phyloP scores from a whole-genome alignment of 2,113 vertebrate species.

The Peucedramus taeniatus region DNA sequence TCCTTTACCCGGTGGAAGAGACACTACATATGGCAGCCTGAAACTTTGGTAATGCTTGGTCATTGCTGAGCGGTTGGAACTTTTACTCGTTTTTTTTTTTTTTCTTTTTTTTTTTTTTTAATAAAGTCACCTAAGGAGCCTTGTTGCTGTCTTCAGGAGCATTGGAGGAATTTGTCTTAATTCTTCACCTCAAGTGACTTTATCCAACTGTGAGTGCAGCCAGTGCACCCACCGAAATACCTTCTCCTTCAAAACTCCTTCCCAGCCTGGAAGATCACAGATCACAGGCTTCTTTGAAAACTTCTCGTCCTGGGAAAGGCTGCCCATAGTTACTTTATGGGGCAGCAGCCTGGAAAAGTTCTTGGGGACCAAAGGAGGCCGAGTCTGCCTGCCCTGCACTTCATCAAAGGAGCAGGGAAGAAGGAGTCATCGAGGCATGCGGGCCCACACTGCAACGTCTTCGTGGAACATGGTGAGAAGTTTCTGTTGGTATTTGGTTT shows the following conservation, averaged over 20 bases:
- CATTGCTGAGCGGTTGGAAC: not conserved
- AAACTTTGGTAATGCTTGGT: not conserved
- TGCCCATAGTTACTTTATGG: conserved; percentile 88
- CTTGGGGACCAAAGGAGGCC: conserved; percentile 96
- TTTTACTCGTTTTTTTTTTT: not conserved
- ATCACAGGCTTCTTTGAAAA: not conserved
- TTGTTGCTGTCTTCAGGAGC: not conserved
- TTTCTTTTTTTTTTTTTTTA: too few relatives aligned
- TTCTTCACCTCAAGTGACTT: conserved; percentile 2
- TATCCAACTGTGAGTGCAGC: not conserved
- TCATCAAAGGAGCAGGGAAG: conserved; percentile 88
- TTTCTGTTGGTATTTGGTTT: not conserved
- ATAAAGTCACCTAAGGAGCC: not conserved
- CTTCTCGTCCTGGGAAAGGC: conserved; percentile 68
- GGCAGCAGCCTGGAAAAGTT: conserved; percentile 99
- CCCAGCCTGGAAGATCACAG: conserved; percentile 27
- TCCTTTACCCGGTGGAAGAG: not conserved
- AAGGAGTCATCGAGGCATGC: conserved; percentile 88
- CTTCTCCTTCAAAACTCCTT: not conserved
- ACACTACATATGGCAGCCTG: not conserved
- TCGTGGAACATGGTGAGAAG: conserved; percentile 92
- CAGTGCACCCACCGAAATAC: not conserved
- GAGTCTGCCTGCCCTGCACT: conserved; percentile 92
- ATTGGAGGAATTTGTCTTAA: not conserved
- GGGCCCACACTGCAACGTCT: conserved; percentile 87